Conservation (phyloP, 2,113 vertebrate species). For the Oriolus oriolus region DNA sequence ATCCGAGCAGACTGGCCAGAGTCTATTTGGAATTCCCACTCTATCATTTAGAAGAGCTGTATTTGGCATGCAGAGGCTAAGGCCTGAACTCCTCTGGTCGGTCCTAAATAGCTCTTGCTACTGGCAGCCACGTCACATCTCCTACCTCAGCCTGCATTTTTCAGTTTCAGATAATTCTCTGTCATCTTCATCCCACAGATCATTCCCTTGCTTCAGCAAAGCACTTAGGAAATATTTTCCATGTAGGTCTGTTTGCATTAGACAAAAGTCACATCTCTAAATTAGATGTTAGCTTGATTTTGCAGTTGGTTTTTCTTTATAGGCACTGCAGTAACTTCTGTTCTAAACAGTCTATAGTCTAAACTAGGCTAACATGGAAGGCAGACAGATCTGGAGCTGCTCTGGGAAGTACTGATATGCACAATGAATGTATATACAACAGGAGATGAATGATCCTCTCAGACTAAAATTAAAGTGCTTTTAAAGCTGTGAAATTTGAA, state of each 20-base stretch:
- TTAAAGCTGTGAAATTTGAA: background rate
- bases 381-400: background rate
- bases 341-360: background rate
- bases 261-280: background rate
- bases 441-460: background rate
- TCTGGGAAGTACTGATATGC: background rate
- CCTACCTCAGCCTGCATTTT: conserved; percentile 5
- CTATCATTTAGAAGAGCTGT: conserved; percentile 69
- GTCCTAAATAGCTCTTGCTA: conserved; percentile 33
- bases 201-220: background rate
- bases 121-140: conserved; percentile 46
- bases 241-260: background rate
- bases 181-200: conserved; percentile 40
- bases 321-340: background rate
- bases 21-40: conserved; percentile 41
- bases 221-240: background rate
- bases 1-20: background rate
- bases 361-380: background rate
- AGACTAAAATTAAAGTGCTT: background rate
- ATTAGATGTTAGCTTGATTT: background rate
- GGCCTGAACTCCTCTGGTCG: conserved; percentile 7
- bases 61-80: conserved; percentile 24
- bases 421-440: background rate
- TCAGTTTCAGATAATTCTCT: conserved; percentile 9
- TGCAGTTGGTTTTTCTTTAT: background rate